Base-by-base conservation (phyloP, 2,797 vertebrate species). In the Chiroxiphia lanceolata region DNA sequence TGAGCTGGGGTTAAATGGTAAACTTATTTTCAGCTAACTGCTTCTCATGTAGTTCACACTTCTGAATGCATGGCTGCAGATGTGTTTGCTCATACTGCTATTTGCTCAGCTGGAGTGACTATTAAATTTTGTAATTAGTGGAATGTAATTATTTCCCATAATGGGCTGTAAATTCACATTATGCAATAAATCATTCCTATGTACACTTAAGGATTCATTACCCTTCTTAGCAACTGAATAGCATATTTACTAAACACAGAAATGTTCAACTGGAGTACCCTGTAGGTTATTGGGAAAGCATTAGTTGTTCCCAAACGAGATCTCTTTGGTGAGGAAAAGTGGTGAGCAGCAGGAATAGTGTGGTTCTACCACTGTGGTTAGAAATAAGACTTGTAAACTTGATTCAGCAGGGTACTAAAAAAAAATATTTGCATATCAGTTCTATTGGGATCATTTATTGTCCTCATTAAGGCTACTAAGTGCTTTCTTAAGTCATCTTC, bases 181-280 rank as follows among this genome's bases (percentile, higher is more conserved):
- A 87, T 89, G 63, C 59, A 60, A 90, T 97, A 95, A 96, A 96
- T 97, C 94, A 93, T 95, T 95, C 81, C 92, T 90, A 90, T 87
- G 81, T 74, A 89, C 86, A 57, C 68, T 94, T 90, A 93, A 95
- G 81, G 81, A 95, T 67, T 89, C 90, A 94, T 96, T 95, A 89
- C 60, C 92, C 89, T 79, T 93, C 92, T 83, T 85, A 87, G 77
- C 75, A 95, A 89, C 81, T 33, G 75, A 89, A 86, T 38, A 79
- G 51, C 68, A 51, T 87, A 82, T 95, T 93, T 96, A 60, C 60
- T n/a, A 90, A 85, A 67, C 81, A 42, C 45, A 71, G 53, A 85
- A 95, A 87, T 54, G 60, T 83, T 84, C 83, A 60, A 38, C 38
- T 79, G 59, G 70, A 71, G 51, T 71, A 53, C 47, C 14, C 48